Evolutionary conservation across 2,888 invertebrate genomes (phyloP), one percentile per base, ranked within the genome.

Genomic region (Dione juno): DNA sequence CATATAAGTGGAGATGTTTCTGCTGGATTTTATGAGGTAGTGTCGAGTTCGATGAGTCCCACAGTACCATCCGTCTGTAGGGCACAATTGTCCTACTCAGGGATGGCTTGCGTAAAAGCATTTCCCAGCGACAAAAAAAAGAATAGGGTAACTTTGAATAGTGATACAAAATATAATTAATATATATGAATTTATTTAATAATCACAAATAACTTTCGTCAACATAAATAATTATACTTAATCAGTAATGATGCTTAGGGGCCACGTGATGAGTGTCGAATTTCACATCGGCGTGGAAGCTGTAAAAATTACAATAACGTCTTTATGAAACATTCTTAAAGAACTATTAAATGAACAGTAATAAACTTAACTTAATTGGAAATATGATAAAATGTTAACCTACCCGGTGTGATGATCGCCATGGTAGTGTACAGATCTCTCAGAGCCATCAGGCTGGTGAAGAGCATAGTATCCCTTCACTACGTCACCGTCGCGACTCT

Each of bases 221-320:
- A 50, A 5, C 28, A 21, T 69, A 40, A 14, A 50, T 52, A 21
- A 59, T 14, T 9, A 43, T 21, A 43, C 21, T 43, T 14, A 14
- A 43, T 69, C 54, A 75, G 66, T 77, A 72, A 43, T 79, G 81
- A 58, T 84, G 81, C 69, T 89, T 80, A 14, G 89, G 89, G 14
- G 88, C 83, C 57, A 88, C 80, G 78, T 91, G 91, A 77, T 91
- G 89, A 68, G 88, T 90, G 77, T 84, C 84, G 81, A 88, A 85
- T 74, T 91, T 91, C 66, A 91, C 88, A 66, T 88, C 88, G 40
- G 90, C 90, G 75, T 92, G 90, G 82, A 92, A 92, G 66, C 91
- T 91, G 86, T 63, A 80, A 61, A n/a, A 28, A 61, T 6, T 6
- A 43, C 1, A 11, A 7, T 10, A 61, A 1, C 14, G 1, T 13